A percentile compares a stretch with the other conserved stretches of the same genome.
These are phyloP conservation scores for Crocodylus rhombifer DNA, from an alignment of 2,797 vertebrate species.

Conservation along the genomic window DNA sequence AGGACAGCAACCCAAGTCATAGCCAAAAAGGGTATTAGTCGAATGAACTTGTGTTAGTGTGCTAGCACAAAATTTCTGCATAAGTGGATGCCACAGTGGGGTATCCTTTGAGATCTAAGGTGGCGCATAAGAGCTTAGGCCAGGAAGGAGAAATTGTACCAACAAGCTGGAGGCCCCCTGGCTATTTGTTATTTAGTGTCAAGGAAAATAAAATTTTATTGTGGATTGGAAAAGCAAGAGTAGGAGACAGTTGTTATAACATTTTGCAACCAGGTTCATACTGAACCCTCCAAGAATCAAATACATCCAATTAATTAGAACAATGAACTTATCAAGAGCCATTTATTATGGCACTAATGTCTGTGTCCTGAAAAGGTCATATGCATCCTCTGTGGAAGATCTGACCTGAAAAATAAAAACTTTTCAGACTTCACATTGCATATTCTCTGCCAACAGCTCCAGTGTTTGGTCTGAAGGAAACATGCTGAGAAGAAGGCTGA, in stretches of 20 bases:
- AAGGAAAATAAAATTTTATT: conserved; percentile 38
- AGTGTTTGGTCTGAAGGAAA: neutral
- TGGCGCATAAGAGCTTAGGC: neutral
- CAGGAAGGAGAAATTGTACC: neutral
- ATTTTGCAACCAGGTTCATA: conserved; percentile 36
- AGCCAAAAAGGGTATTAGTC: neutral
- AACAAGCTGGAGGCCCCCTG: neutral
- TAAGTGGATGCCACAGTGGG: rapidly evolving
- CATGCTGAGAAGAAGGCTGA: neutral
- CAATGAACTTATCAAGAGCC: conserved; percentile 22
- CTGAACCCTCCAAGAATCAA: conserved; percentile 33
- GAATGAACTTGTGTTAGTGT: neutral
- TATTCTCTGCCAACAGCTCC: neutral
- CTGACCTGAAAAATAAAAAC: neutral
- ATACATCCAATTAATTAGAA: conserved; percentile 53
- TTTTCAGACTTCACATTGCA: neutral
- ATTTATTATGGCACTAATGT: conserved; percentile 41
- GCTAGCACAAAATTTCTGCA: rapidly evolving
- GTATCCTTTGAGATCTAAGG: neutral
- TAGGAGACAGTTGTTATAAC: conserved; percentile 53
- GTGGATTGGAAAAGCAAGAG: conserved; percentile 34
- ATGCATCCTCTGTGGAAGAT: neutral
- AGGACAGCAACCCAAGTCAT: neutral
- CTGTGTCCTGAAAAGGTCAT: conserved; percentile 28
- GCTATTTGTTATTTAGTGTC: conserved; percentile 1